A percentile compares a stretch with the other conserved stretches of the same genome.
Evolutionary conservation across 2,888 invertebrate species (phyloP).

Genomic region (Pterobdella sp.): DNA sequence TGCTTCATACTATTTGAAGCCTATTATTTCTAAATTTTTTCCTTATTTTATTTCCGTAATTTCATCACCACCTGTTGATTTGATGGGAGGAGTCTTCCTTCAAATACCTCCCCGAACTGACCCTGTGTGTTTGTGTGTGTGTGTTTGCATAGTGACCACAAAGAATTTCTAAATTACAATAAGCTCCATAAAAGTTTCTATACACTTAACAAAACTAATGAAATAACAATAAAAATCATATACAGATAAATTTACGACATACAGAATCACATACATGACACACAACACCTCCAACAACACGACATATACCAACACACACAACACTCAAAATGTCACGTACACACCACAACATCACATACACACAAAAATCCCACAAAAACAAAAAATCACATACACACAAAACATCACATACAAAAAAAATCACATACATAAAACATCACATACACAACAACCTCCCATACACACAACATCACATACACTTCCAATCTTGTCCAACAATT

Average conservation of each 20-base stretch:
- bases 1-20: too few relatives aligned
- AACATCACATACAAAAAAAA: neutral
- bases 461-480: conserved; percentile 60
- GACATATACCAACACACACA: neutral
- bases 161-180: neutral
- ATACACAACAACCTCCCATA: neutral
- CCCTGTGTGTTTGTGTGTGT: conserved; percentile 59
- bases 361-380: too few relatives aligned
- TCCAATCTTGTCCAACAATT: conserved; percentile 83
- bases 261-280: neutral
- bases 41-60: too few relatives aligned
- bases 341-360: conserved; percentile 82
- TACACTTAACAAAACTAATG: neutral
- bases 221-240: conserved; percentile 5
- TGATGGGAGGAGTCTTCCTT: neutral
- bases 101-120: conserved; percentile 91
- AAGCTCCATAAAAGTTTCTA: neutral
- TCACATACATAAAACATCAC: neutral
- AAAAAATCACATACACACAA: neutral
- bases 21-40: too few relatives aligned
- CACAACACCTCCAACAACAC: neutral
- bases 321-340: conserved; percentile 73
- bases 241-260: neutral
- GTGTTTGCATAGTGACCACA: neutral
- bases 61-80: neutral